Conservation (phyloP, 2,113 vertebrate genomes). For the Pluvianellus socialis region DNA sequence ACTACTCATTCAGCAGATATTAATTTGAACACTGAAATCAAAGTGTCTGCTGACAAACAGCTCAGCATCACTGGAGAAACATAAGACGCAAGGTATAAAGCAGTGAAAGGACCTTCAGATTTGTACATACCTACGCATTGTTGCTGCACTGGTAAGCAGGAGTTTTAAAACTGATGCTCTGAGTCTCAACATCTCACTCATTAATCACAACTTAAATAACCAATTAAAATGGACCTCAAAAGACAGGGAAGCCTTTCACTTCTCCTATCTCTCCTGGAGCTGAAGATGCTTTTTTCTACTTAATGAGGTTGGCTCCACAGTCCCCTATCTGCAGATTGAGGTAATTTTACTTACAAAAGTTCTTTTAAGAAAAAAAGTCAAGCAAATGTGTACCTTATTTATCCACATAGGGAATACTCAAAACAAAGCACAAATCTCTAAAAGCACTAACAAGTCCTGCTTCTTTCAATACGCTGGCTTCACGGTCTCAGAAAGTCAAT, state of each 20-base stretch:
- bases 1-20: slow-evolving; percentile 77
- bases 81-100: slow-evolving; percentile 4
- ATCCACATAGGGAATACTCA: neutral
- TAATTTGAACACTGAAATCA: slow-evolving; percentile 73
- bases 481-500: neutral
- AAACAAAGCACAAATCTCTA: neutral
- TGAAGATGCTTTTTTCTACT: neutral
- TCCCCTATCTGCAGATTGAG: neutral
- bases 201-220: neutral
- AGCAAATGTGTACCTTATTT: neutral
- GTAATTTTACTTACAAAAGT: neutral
- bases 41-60: slow-evolving; percentile 57
- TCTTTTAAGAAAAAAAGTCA: neutral
- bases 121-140: neutral
- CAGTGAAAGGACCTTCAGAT: slow-evolving; percentile 4
- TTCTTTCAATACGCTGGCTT: neutral
- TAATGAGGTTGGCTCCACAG: neutral
- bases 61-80: slow-evolving; percentile 43
- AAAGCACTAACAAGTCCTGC: neutral
- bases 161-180: neutral
- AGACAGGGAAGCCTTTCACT: slow-evolving; percentile 34
- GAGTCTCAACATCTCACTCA: neutral
- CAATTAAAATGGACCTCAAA: slow-evolving; percentile 27
- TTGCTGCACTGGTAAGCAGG: neutral
- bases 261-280: neutral